phyloP scores from a whole-genome alignment of 2,888 invertebrate species.

The Colletes collaris region DNA sequence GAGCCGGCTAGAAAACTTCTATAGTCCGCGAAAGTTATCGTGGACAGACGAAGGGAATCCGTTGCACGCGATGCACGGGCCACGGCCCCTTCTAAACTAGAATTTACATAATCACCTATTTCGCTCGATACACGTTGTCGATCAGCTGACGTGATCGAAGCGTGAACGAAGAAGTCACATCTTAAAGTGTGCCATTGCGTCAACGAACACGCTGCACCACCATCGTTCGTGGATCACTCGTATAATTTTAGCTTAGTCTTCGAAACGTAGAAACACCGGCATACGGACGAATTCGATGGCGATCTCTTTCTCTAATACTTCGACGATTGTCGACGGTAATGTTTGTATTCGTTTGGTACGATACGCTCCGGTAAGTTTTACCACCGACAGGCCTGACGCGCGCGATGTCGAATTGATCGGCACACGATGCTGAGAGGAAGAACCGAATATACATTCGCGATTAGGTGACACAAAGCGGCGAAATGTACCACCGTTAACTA shows the following conservation, averaged over 20 bases:
- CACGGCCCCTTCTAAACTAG: not conserved
- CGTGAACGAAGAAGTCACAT: conserved; percentile 58
- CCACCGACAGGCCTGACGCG: not conserved
- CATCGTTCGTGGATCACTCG: conserved; percentile 26
- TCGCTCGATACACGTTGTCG: conserved; percentile 41
- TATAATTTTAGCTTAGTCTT: conserved; percentile 28
- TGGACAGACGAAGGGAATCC: not conserved
- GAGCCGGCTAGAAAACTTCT: conserved; percentile 37
- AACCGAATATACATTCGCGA: conserved; percentile 17
- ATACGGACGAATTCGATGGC: conserved; percentile 33
- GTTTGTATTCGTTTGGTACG: not conserved
- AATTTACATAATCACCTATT: conserved; percentile 68
- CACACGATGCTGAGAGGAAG: conserved; percentile 23
- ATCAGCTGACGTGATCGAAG: conserved; percentile 55
- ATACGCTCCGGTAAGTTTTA: no score
- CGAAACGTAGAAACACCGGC: conserved; percentile 42
- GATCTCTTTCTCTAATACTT: not conserved
- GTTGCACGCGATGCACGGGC: not conserved
- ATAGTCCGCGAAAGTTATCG: conserved; percentile 9
- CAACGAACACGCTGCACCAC: conserved; percentile 27
- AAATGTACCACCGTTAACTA: conserved; percentile 43
- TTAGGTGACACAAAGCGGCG: conserved; percentile 38
- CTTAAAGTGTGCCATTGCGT: conserved; percentile 50
- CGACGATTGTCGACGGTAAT: not conserved
- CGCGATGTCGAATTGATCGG: conserved; percentile 43